Percentiles rank a stretch among this genome's conserved stretches.
Conservation (phyloP, 2,797 vertebrate genomes). For the Leuciscus waleckii region DNA sequence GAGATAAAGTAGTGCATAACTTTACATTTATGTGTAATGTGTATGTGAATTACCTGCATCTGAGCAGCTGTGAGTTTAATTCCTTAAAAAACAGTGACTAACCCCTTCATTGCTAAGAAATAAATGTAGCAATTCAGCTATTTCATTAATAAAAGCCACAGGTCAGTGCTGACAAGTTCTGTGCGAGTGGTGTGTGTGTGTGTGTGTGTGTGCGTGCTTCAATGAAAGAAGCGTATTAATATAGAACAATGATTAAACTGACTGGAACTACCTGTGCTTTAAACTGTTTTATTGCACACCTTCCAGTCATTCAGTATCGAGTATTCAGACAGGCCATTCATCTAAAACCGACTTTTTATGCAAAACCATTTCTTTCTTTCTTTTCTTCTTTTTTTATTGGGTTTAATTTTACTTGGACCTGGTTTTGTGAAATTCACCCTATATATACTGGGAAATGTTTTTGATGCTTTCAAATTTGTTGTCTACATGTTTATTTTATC, state of each 20-base stretch:
- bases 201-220: not conserved
- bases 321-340: not conserved
- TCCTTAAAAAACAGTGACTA: not conserved
- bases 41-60: not conserved
- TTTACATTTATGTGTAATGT: not conserved
- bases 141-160: not conserved
- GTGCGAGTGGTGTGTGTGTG: not conserved
- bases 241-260: not conserved
- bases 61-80: not conserved
- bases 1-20: not conserved
- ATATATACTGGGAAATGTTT: not conserved
- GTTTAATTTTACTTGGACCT: conserved; percentile 58
- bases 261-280: not conserved
- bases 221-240: not conserved
- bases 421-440: not conserved
- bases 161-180: no score
- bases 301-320: not conserved
- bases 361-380: not conserved
- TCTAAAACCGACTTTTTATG: not conserved
- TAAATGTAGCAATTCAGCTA: not conserved
- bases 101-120: not conserved
- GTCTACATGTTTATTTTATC: conserved; percentile 64
- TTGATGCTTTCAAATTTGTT: conserved; percentile 14
- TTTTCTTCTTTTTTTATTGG: conserved; percentile 43
- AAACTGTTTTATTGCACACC: not conserved